Base-by-base conservation (phyloP, 64 coral and sea anemone genomes). In the Montipora cactus region DNA sequence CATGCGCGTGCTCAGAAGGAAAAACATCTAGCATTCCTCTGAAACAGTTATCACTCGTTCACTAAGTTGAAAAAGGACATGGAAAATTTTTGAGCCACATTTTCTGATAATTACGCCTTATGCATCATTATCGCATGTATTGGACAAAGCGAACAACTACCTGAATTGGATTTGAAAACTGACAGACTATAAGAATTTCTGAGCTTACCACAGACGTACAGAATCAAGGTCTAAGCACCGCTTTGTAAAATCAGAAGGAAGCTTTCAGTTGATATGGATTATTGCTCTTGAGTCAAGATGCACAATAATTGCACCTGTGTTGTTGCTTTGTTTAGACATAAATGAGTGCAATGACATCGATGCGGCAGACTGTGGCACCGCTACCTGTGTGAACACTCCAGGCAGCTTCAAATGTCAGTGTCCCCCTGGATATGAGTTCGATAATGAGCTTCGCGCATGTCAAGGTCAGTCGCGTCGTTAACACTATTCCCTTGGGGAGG, bases 381-480 rank as follows among this genome's bases (percentile, higher is more conserved):
- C 66, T 50, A 16, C 10, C 4, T 86, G 82, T 67, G 19, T 86
- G 18, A 86, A 86, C 82, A 86, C 82, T 67, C 46, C 64, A 49
- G 82, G 82, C 2, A 86, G 82, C 59, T 70, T 70, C 66, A 19
- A 70, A n/a, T 86, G 82, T 16, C 82, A 86, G 15, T 86, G 82
- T 50, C 37, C 44, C 7, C 66, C 44, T 86, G 82, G 82, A 9
- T 51, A 86, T 46, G 37, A 86, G 62, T 71, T 71, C 19, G 68
- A 71, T 13, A 7, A 70, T 48, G 7, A 44, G 4, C 44, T 19
- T 5, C 28, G 16, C 19, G 19, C 66, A 21, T 86, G 82, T 22
- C 44, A 86, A 86, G 82, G 82, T 86, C 19, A 23, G 82, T 86
- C 4, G 1, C 19, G 18, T 16, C 15, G 64, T 61, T 79, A n/a